Evolutionary conservation across 2,888 invertebrate species (phyloP), one percentile per base, ranked within the genome.

Genomic region (Tipula unca): DNA sequence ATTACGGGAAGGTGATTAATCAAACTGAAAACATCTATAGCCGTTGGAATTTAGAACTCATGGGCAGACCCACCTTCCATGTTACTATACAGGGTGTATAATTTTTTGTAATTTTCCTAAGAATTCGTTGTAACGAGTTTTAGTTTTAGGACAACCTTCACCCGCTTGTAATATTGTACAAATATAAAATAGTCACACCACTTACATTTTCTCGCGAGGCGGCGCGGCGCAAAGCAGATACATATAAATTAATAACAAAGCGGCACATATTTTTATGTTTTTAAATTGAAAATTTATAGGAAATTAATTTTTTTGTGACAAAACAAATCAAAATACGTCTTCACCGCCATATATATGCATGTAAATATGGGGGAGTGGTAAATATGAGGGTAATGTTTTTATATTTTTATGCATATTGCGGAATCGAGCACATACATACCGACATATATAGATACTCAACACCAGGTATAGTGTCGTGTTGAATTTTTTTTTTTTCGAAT

Each of bases 201-300:
- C n/a, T n/a, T n/a, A n/a, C n/a, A n/a, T n/a, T n/a, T n/a, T n/a
- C n/a, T n/a, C n/a, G n/a, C n/a, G n/a, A n/a, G n/a, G n/a, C n/a
- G n/a, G n/a, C n/a, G n/a, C n/a, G n/a, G n/a, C 6, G 32, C 32
- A 32, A 32, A 32, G 1, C 32, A 32, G 0, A 32, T 32, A 32
- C 0, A 6, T 32, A 32, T 69, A 69, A 69, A 69, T 69, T 69
- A 69, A 25, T 69, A 69, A 69, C 69, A 69, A 69, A 69, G 10
- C 69, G 20, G 25, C 25, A 54, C 69, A 69, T 69, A 69, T 69
- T 69, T 69, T 69, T 69, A 69, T 69, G 25, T 69, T 69, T 69
- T 69, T 69, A 69, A 69, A 69, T 69, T 69, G 69, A 69, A 69
- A 69, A 69, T 69, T 69, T 69, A 69, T 69, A 69, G 69, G 69